A percentile compares a stretch with the other conserved stretches of the same genome.
Conservation (phyloP, 2,888 invertebrate genomes). For the Doris montereyensis region DNA sequence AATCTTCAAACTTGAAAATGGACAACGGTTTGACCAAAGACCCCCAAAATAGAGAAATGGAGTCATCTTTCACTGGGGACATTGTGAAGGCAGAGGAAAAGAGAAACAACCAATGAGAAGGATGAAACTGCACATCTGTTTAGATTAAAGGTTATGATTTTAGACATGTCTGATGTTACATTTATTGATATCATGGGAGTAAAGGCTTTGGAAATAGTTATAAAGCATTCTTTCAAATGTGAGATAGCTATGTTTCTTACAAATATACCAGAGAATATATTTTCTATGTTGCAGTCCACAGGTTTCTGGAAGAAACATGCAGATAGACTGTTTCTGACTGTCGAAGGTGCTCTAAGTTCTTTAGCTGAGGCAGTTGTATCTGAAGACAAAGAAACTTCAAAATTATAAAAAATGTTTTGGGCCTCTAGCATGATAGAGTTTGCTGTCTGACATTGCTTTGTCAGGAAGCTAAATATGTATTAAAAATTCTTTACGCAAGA, state of each 20-base stretch:
- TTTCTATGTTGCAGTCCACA: conserved; percentile 37
- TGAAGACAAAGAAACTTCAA: no score
- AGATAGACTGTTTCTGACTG: conserved; percentile 32
- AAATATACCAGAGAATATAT: conserved; percentile 36
- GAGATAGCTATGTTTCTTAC: conserved; percentile 30
- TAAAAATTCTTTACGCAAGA: no score
- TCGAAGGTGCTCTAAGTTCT: conserved; percentile 36
- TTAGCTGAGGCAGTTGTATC: neutral
- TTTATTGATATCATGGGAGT: conserved; percentile 46
- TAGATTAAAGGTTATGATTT: conserved; percentile 36
- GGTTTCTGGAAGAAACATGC: conserved; percentile 42
- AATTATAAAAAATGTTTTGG: no score
- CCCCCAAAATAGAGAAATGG: no score
- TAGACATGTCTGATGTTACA: conserved; percentile 40
- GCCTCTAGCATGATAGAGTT: no score
- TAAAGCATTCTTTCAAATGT: conserved; percentile 34
- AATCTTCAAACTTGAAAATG: no score
- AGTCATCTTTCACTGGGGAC: no score
- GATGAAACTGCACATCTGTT: neutral
- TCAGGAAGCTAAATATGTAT: no score
- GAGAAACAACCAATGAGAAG: no score
- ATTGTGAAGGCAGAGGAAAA: no score
- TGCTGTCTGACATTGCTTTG: no score
- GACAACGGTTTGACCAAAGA: no score
- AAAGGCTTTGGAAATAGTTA: conserved; percentile 41